Percentiles rank a stretch among this genome's conserved stretches.
Conservation (phyloP, 2,888 invertebrate genomes). For the Ryuthela nishihirai region DNA sequence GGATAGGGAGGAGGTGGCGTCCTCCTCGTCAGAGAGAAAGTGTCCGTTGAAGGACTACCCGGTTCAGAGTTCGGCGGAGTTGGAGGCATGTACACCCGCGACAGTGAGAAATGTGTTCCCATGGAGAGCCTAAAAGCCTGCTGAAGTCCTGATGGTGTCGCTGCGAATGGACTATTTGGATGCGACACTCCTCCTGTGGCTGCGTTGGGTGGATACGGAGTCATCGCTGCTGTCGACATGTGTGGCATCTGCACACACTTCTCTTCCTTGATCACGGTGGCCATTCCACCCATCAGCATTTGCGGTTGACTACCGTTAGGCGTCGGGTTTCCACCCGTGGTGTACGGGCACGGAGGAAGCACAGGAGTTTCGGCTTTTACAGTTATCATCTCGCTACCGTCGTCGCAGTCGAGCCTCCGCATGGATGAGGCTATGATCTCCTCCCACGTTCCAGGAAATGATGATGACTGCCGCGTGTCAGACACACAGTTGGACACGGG, state of each 20-base stretch:
- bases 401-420: too few relatives aligned
- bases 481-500: too few relatives aligned
- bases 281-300: constrained; percentile 21
- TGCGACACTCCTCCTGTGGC: background rate
- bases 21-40: constrained; percentile 55
- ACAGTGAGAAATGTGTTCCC: constrained; percentile 33
- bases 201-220: too few relatives aligned
- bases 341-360: constrained; percentile 24
- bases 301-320: constrained; percentile 9
- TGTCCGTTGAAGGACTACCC: constrained; percentile 60
- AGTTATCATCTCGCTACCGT: too few relatives aligned
- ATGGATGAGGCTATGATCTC: background rate
- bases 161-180: constrained; percentile 14
- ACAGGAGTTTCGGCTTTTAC: constrained; percentile 24
- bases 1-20: constrained; percentile 76
- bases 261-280: too few relatives aligned
- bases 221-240: constrained; percentile 17
- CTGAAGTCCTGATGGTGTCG: too few relatives aligned
- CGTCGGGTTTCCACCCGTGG: constrained; percentile 3
- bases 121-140: too few relatives aligned
- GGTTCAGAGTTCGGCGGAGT: constrained; percentile 86
- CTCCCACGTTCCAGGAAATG: background rate
- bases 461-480: too few relatives aligned
- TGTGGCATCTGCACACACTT: too few relatives aligned
- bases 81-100: constrained; percentile 74